Percentiles rank a stretch among this genome's conserved stretches.
Evolutionary conservation across 1,140 invertebrate species (phyloP).

Genomic region (Orchestia grillus): DNA sequence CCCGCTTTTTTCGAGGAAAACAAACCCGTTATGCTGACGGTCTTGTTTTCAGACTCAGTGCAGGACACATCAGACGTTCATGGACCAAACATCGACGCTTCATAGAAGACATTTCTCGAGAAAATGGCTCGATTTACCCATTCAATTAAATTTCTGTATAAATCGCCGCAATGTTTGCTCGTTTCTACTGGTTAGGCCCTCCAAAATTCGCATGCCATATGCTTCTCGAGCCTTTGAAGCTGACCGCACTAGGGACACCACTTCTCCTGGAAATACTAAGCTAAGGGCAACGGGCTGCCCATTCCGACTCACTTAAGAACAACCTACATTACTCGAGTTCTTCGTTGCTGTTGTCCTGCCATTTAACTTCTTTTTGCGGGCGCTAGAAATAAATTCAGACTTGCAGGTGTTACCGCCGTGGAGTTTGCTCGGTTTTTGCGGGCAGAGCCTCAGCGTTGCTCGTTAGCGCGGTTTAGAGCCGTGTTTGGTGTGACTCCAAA

Average conservation of each 20-base stretch:
- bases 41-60: background rate
- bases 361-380: conserved; percentile 49
- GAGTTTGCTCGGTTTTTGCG: conserved; percentile 23
- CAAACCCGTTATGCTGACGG: background rate
- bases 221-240: too few relatives aligned
- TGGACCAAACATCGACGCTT: background rate
- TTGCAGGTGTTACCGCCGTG: conserved; percentile 36
- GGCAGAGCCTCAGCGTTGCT: background rate
- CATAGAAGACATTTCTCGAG: background rate
- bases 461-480: conserved; percentile 13
- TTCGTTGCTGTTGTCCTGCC: conserved; percentile 27
- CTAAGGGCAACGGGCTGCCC: background rate
- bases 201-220: background rate
- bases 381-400: conserved; percentile 15
- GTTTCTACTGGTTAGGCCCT: background rate
- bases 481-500: background rate
- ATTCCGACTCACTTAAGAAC: conserved; percentile 48
- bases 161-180: background rate
- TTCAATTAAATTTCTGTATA: background rate
- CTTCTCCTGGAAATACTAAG: too few relatives aligned
- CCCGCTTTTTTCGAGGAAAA: background rate
- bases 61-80: background rate
- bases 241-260: too few relatives aligned
- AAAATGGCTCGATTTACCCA: background rate
- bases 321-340: conserved; percentile 15